Base-by-base conservation (phyloP, 2,797 vertebrate genomes). In the Enteromius trimaculatus region DNA sequence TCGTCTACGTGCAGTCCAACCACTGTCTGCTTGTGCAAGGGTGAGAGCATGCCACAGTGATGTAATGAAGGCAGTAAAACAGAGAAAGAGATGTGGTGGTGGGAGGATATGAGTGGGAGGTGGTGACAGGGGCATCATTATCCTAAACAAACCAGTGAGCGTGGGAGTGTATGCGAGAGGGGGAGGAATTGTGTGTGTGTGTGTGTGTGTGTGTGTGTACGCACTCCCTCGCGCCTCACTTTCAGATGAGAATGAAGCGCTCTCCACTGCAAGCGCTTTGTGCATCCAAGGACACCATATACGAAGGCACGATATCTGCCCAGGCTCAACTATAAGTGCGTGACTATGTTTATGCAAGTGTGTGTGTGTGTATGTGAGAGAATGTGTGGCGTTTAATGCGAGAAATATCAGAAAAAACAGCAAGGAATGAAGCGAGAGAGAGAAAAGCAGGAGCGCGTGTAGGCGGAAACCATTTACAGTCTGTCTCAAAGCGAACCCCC, bases 91-190 rank as follows among this genome's bases (percentile, higher is more conserved):
- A 68, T 58, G 75, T 62, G 79, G 74, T 60, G 79, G 87, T 87
- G 60, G 79, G 81, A 72, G 81, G 80, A 79, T 87, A 87, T 90
- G 90, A 75, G 93, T 91, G 91, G 92, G 91, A 80, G 91, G 91
- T 90, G 92, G 91, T 93, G 94, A 95, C 93, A 94, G 91, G 91
- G 87, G 90, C 89, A 93, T 93, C 93, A 94, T 94, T 94, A 94
- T 93, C 88, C 90, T 90, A 91, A 94, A 90, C 93, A 92, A 92
- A 93, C 92, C 90, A 92, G 91, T 88, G 90, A 89, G 88, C 88
- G 93, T 93, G 93, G 92, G 93, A 89, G 91, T 88, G 92, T 91
- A 89, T 92, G 92, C 90, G 91, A 92, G 90, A 85, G 74, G 89
- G 91, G 76, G 84, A 85, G 60, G 47, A 78, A 81, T 68, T 58